Evolutionary conservation across 2,888 invertebrate genomes (phyloP), one percentile per base, ranked within the genome.

Genomic region (Iphiclides podalirius): DNA sequence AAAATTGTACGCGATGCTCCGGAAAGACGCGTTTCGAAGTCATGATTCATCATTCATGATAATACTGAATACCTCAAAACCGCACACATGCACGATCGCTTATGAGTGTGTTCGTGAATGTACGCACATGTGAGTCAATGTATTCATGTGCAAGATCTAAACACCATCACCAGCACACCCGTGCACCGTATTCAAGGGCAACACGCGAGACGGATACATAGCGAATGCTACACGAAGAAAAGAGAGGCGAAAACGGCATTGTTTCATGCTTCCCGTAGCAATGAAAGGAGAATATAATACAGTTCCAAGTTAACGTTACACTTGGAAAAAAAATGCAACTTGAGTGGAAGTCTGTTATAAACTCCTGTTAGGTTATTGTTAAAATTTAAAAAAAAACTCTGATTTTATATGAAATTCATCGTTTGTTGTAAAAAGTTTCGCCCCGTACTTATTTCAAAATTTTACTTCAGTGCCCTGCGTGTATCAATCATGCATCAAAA

Each of bases 211-310:
- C 53, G 61, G 71, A 73, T 67, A n/a, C n/a, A 75, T 80, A 83
- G 62, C 60, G 62, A 70, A 66, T 63, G 62, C 59, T 55, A 57
- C 35, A 49, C 33, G 79, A 53, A 62, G 53, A 69, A 75, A 63
- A 55, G 77, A 69, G 79, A 83, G 54, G 63, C 58, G 62, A 65
- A 47, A 65, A 53, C 58, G 64, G 84, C 84, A 83, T 88, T 88
- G 87, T 88, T 87, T 87, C 79, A 82, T 72, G 79, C 81, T 84
- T 82, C 86, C 79, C 75, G 73, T 76, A 70, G 72, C 66, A 70
- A 74, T 77, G 75, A 78, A 71, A 69, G 66, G 74, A 77, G 75
- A 80, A 77, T 81, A 76, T 83, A 84, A 86, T 80, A 87, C 79
- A 79, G 79, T 85, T 80, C n/a, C 79, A 80, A 79, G 72, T 78